Base-by-base conservation (phyloP, 2,888 invertebrate genomes). In the Thecocarcelia acutangulata region DNA sequence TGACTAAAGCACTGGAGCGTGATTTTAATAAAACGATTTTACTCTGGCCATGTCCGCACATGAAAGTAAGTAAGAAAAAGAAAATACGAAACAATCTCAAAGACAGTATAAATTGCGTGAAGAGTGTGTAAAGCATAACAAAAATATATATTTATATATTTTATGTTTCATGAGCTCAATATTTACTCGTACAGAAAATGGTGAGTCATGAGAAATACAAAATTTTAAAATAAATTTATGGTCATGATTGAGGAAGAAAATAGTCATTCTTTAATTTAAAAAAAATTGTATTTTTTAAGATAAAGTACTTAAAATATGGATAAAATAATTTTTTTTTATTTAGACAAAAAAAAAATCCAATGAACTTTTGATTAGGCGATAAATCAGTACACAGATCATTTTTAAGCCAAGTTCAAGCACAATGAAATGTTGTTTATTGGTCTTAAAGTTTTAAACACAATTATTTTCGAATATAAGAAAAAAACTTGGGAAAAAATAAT, bases 21-120 rank as follows among this genome's bases (percentile, higher is more conserved):
- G 88, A 89, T 83, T 91, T 88, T 82, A 90, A 90, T 83, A 91
- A 90, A 85, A 90, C 87, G 73, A 86, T 91, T 56, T 85, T 91
- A 44, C 86, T 90, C 58, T 91, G 91, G 91, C 91, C 91, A 68
- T 91, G 91, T 85, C 89, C 90, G 42, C 87, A 86, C 80, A 91
- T 91, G 89, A 91, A 89, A 87, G 91, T 91, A 85, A 90, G 91
- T 88, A 80, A 42, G n/a, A 68, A 42, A 50, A 44, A 11, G 3
- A 19, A 50, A 19, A 11, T 58, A 50, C 13, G 50, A 70, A 33
- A 33, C 33, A 33, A 33, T 33, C 33, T 33, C 9, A 40, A 24
- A 17, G n/a, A n/a, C 3, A 17, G 19, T 8, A 50, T 12, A 12
- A 11, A 70, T 24, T 4, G 8, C 24, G 11, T 50, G 17, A 28